Percentiles rank a stretch among this genome's conserved stretches.
phyloP scores from a whole-genome alignment of 1,140 invertebrate genomes.

The Araneus ventricosus region DNA sequence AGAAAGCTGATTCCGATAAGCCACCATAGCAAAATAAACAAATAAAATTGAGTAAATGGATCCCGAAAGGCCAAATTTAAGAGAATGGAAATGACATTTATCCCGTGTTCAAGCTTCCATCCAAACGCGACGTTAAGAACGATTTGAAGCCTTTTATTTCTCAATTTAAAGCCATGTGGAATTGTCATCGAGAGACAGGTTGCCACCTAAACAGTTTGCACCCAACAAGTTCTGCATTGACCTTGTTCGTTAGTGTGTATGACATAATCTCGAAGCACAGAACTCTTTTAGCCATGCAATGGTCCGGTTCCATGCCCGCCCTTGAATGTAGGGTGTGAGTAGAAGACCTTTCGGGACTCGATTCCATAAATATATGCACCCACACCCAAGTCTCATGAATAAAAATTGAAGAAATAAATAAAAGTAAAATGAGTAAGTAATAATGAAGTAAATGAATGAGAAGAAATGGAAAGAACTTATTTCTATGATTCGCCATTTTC shows the following conservation, averaged over 20 bases:
- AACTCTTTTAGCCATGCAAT: neutral
- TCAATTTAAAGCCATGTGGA: no score
- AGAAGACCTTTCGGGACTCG: slow-evolving; percentile 19
- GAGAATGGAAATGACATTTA: no score
- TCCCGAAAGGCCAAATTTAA: no score
- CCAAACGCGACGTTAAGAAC: no score
- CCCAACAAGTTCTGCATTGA: neutral
- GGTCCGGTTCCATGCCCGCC: slow-evolving; percentile 19
- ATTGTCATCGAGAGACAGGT: no score
- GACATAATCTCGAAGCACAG: neutral
- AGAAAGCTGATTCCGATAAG: no score
- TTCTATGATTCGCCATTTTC: slow-evolving; percentile 18
- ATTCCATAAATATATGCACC: slow-evolving; percentile 57
- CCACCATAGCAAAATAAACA: no score
- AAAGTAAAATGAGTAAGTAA: neutral
- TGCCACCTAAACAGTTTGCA: neutral
- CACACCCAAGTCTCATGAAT: neutral
- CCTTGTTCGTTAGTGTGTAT: neutral
- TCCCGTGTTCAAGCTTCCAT: no score
- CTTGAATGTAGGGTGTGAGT: slow-evolving; percentile 48
- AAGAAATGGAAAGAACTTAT: neutral
- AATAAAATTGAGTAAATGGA: no score
- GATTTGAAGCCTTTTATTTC: no score
- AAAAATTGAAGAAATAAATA: neutral
- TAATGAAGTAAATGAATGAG: neutral